These are phyloP conservation scores for Ceratoteleas bidentatus DNA, from an alignment of 1,140 invertebrate genomes.

Conservation along the genomic window DNA sequence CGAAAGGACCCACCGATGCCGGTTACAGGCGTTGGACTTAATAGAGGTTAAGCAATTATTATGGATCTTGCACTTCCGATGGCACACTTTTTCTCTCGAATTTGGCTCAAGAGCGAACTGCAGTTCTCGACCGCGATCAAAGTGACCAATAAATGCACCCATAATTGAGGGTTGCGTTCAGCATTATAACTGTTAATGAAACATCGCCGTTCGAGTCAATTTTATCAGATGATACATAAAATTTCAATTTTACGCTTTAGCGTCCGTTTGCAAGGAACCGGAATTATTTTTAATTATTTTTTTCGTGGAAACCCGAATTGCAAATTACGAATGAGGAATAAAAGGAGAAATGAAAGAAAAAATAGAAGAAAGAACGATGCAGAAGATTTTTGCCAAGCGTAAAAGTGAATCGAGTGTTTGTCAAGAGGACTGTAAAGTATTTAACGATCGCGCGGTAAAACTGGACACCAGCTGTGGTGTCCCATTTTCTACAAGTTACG, in stretches of 20 bases:
- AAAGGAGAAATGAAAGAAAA: too few species aligned
- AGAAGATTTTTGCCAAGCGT: background rate
- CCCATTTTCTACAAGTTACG: too few species aligned
- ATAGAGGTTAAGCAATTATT: conserved; percentile 43
- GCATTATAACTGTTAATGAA: conserved; percentile 49
- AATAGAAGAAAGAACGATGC: too few species aligned
- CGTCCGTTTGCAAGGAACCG: background rate
- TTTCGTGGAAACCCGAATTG: background rate
- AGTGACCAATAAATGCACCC: conserved; percentile 39
- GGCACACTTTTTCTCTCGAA: conserved; percentile 55
- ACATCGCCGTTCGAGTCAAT: background rate
- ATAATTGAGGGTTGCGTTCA: conserved; percentile 47
- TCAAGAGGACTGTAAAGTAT: too few species aligned
- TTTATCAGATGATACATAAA: background rate
- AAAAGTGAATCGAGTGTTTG: conserved; percentile 29
- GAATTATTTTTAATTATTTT: background rate
- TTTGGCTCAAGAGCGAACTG: conserved; percentile 45
- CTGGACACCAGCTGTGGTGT: too few species aligned
- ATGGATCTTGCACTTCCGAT: conserved; percentile 48
- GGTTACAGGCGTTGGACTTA: background rate
- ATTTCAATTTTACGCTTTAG: background rate
- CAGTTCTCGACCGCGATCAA: conserved; percentile 39
- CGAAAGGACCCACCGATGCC: too few species aligned
- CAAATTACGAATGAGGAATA: too few species aligned
- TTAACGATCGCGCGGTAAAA: too few species aligned